Percentiles rank a stretch among this genome's conserved stretches.
phyloP scores from a whole-genome alignment of 2,888 invertebrate genomes.

The Zootermopsis nevadensis region DNA sequence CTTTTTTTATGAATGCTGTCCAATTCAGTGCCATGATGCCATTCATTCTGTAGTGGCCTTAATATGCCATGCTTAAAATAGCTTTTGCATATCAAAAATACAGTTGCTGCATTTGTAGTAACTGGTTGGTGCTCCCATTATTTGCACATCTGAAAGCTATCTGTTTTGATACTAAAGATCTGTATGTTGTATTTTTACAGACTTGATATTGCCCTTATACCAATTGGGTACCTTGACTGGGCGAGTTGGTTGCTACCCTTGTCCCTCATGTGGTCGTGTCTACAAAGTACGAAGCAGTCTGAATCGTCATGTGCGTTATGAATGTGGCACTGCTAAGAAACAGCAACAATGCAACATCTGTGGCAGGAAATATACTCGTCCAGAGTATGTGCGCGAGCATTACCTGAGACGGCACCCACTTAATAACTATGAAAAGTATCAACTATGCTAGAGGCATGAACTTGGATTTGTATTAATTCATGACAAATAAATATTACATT shows the following conservation, averaged over 20 bases:
- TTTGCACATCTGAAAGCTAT: not conserved
- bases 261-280: constrained; percentile 65
- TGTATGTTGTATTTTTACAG: constrained; percentile 20
- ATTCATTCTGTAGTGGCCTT: too few relatives aligned
- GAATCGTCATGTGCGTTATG: constrained; percentile 58
- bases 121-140: too few relatives aligned
- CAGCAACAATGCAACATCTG: constrained; percentile 57
- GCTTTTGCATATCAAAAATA: too few relatives aligned
- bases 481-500: too few relatives aligned
- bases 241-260: constrained; percentile 64
- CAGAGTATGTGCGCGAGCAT: constrained; percentile 45
- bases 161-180: not conserved
- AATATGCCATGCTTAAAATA: too few relatives aligned
- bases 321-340: constrained; percentile 57
- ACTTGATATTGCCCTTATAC: not conserved
- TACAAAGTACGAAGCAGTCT: constrained; percentile 57
- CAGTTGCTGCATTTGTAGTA: too few relatives aligned
- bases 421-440: constrained; percentile 13
- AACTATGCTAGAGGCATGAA: not conserved
- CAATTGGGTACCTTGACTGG: not conserved
- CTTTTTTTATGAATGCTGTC: too few relatives aligned
- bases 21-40: too few relatives aligned
- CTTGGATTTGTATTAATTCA: too few relatives aligned
- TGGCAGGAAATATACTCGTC: constrained; percentile 58
- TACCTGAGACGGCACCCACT: constrained; percentile 25